Evolutionary conservation across 1,140 invertebrate genomes (phyloP).

Genomic region (Protaetia brevitarsis): DNA sequence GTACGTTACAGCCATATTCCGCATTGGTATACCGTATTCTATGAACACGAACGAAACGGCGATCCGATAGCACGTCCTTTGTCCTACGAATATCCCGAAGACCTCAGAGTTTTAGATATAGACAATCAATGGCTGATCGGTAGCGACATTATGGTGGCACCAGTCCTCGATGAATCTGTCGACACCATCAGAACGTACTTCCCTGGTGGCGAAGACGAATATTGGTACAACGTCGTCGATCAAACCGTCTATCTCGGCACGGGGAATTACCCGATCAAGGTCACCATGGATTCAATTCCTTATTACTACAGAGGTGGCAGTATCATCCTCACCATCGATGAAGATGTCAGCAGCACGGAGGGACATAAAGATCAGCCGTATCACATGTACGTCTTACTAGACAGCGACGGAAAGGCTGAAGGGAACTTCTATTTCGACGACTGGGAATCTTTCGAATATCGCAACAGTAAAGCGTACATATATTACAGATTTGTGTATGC

Average conservation of each 20-base stretch:
- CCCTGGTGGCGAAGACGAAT: slow-evolving; percentile 64
- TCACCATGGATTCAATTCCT: slow-evolving; percentile 44
- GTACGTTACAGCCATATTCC: slow-evolving; percentile 84
- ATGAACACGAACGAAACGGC: slow-evolving; percentile 73
- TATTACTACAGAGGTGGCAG: slow-evolving; percentile 23
- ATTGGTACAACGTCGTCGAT: slow-evolving; percentile 89
- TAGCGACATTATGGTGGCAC: slow-evolving; percentile 73
- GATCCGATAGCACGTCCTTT: slow-evolving; percentile 84
- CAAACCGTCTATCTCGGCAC: slow-evolving; percentile 49
- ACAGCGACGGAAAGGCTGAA: slow-evolving; percentile 60
- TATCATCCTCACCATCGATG: slow-evolving; percentile 20
- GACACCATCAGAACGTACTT: slow-evolving; percentile 82
- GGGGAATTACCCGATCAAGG: slow-evolving; percentile 60
- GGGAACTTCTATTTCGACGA: slow-evolving; percentile 89
- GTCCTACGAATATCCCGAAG: slow-evolving; percentile 85
- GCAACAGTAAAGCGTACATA: slow-evolving; percentile 67
- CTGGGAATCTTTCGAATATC: slow-evolving; percentile 80
- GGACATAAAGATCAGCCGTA: neutral
- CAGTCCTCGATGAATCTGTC: slow-evolving; percentile 78
- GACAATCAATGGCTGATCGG: slow-evolving; percentile 82
- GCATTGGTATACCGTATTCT: slow-evolving; percentile 68
- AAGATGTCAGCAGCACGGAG: neutral
- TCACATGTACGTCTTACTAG: slow-evolving; percentile 16
- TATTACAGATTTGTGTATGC: slow-evolving; percentile 57
- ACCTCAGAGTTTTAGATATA: slow-evolving; percentile 71